Percentiles rank a stretch among this genome's conserved stretches.
phyloP scores from a whole-genome alignment of 2,113 vertebrate species.

The Ifrita kowaldi region DNA sequence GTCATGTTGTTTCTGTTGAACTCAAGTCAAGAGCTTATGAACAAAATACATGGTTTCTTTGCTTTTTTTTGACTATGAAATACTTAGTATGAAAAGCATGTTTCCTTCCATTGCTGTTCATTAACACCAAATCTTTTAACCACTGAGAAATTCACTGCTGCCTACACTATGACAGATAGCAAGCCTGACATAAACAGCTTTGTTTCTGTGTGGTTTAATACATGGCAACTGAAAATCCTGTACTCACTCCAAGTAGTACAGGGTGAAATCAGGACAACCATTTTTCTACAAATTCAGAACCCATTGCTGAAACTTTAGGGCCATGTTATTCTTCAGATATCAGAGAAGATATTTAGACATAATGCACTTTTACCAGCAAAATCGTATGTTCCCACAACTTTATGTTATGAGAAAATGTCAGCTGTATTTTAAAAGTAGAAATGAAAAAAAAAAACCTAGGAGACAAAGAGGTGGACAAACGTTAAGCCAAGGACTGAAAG shows the following conservation, averaged over 20 bases:
- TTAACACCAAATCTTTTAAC: not conserved
- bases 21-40: not conserved
- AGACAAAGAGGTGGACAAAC: not conserved
- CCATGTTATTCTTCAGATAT: not conserved
- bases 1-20: slow-evolving; percentile 1
- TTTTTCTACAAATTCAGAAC: not conserved
- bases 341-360: not conserved
- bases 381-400: not conserved
- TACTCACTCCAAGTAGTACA: not conserved
- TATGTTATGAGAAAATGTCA: not conserved
- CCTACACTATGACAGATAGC: not conserved
- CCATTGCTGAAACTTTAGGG: not conserved
- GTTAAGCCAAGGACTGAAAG: not conserved
- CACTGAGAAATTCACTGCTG: not conserved
- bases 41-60: not conserved
- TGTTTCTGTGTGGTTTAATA: not conserved
- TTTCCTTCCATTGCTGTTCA: not conserved
- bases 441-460: not conserved
- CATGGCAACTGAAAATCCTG: not conserved
- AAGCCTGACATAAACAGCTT: not conserved
- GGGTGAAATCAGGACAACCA: not conserved
- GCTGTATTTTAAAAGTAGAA: not conserved
- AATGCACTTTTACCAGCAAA: not conserved
- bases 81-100: not conserved
- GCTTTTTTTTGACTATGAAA: not conserved